Evolutionary conservation across 2,797 vertebrate species (phyloP).

Genomic region (Ctenochaetus hawaiiensis): DNA sequence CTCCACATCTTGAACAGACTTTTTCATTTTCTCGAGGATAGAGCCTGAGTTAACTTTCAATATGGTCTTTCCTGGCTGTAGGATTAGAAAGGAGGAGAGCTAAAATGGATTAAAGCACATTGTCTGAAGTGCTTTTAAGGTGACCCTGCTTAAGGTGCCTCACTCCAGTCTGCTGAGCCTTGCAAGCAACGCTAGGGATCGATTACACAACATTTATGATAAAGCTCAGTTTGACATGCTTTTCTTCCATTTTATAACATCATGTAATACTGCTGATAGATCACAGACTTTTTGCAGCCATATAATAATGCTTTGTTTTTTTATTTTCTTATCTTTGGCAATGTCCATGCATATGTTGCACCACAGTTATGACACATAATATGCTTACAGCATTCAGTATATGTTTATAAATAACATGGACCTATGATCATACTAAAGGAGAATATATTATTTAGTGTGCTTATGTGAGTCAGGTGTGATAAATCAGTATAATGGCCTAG

Average conservation of each 20-base stretch:
- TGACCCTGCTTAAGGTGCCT: constrained; percentile 1
- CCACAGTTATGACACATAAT: not conserved
- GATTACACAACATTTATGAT: not conserved
- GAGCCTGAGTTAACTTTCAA: constrained; percentile 23
- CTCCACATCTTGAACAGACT: constrained; percentile 5
- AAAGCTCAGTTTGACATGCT: not conserved
- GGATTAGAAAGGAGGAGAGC: constrained; percentile 16
- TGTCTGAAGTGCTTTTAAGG: constrained; percentile 7
- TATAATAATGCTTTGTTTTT: not conserved
- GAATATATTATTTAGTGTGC: not conserved
- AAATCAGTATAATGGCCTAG: not conserved
- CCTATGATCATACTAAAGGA: not conserved
- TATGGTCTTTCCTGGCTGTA: constrained; percentile 2
- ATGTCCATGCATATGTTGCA: not conserved
- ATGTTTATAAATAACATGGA: not conserved
- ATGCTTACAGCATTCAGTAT: not conserved
- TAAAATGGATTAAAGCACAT: constrained; percentile 12
- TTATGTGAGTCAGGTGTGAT: constrained; percentile 17
- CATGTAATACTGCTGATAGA: constrained; percentile 1
- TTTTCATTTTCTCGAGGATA: constrained; percentile 31
- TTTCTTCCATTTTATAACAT: not conserved
- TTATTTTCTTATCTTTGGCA: too few species aligned
- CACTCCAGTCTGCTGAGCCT: constrained; percentile 2
- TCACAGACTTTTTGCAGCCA: constrained; percentile 7
- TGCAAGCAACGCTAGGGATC: not conserved